Evolutionary conservation across 64 coral and sea anemone genomes (phyloP), one percentile per base, ranked within the genome.

Genomic region (Astreopora myriophthalma): DNA sequence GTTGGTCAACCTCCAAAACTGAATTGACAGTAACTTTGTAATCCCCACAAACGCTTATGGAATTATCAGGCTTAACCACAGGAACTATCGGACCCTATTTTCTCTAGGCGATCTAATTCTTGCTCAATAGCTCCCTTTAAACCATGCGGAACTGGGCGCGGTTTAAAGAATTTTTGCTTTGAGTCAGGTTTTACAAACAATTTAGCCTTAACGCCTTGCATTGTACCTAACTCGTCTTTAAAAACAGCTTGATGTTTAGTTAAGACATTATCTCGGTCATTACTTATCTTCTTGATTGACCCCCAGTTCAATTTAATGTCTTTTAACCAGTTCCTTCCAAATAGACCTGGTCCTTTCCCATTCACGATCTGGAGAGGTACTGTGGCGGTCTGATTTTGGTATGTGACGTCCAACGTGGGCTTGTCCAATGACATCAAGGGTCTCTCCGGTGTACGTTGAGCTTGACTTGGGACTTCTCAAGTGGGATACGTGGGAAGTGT

Each of bases 261-360:
- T 34, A 91, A 13, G 29, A 84, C 24, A 14, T 27, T 30, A 14
- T 91, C 64, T 36, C 48, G 77, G 37, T 83, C 67, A 10, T 3
- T 55, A 1, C 57, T 58, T 30, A 91, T 49, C 13, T 46, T 30
- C 77, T 70, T 48, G n/a, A 91, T 71, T 10, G 64, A 34, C 42
- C 66, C 64, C 88, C 89, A 91, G 58, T 91, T 37, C 14, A 74
- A 72, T 32, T 49, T 48, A 65, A 91, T 71, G 26, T 16, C 42
- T 57, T 22, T 91, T 26, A 91, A 33, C 89, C 89, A 91, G 23
- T 91, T 91, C 23, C 80, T 20, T 55, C 90, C 80, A 37, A 85
- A 29, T 63, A 92, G 64, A 0, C 49, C 71, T 65, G 89, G 64
- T 17, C 77, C 63, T 73, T 22, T 84, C 40, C 89, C 77, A 46